Evolutionary conservation across 1,140 invertebrate genomes (phyloP), one percentile per base, ranked within the genome.

Genomic region (Hetaerina americana): DNA sequence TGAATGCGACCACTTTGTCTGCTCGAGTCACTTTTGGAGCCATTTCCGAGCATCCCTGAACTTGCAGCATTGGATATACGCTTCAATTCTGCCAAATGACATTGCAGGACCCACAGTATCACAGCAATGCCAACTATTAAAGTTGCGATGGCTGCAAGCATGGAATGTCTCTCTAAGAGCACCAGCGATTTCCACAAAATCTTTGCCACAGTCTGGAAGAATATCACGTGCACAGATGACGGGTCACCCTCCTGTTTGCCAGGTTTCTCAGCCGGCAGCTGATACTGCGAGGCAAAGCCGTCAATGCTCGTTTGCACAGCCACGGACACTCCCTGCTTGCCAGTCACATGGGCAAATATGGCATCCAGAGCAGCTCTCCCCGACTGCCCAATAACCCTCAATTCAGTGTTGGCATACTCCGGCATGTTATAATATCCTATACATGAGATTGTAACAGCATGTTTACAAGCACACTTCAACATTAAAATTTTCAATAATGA

Each of bases 371-470:
- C 67, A 68, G 67, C 6, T 26, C 15, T 28, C 2, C 27, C 26
- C 18, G 18, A 15, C 26, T 68, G 74, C 26, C 86, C 85, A 8
- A 85, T 82, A 29, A 89, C 86, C 76, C 84, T 84, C 27, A 85
- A 78, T 0, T 81, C 81, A 66, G 84, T 80, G 68, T 80, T 81
- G 76, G 78, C 77, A 69, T 85, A 82, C 70, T 89, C 88, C 2
- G 91, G 92, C 71, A 95, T 85, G 82, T 93, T 88, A 78, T 96
- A 94, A 78, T 95, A 90, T 1, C 90, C 90, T 75, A 86, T 77
- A 76, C 26, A 8, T 24, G 22, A 67, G 67, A 68, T 3, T n/a
- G n/a, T n/a, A n/a, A n/a, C n/a, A n/a, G n/a, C n/a, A n/a, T n/a
- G n/a, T n/a, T n/a, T n/a, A n/a, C n/a, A n/a, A n/a, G n/a, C n/a